A percentile compares a stretch with the other conserved stretches of the same genome.
These are phyloP conservation scores for Salpingus planirostris DNA, from an alignment of 2,888 invertebrate genomes.

Conservation along the genomic window DNA sequence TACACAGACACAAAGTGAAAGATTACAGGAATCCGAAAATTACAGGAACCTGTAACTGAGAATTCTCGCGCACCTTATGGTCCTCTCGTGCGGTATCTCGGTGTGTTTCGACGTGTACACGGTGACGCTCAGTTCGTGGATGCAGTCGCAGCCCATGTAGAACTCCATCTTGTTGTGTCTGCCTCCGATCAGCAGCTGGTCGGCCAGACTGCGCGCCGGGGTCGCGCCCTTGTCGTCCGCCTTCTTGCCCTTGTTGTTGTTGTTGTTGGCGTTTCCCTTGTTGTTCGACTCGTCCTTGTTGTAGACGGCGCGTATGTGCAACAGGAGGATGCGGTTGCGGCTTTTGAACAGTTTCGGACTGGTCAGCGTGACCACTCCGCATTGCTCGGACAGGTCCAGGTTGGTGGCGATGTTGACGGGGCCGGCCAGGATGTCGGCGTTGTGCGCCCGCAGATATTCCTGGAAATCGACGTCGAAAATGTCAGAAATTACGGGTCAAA, in stretches of 20 bases:
- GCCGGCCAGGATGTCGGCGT: conserved; percentile 85
- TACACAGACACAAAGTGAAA: no score
- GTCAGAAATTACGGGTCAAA: no score
- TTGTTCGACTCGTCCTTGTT: conserved; percentile 30
- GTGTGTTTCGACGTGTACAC: conserved; percentile 69
- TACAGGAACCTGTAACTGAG: no score
- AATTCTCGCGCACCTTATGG: no score
- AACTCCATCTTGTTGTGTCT: conserved; percentile 36
- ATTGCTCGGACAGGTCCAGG: conserved; percentile 75
- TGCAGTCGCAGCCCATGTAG: conserved; percentile 77
- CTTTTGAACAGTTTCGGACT: conserved; percentile 76
- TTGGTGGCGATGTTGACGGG: conserved; percentile 75
- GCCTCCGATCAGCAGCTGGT: conserved; percentile 3
- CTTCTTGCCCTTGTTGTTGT: conserved; percentile 17
- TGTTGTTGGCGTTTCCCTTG: conserved; percentile 14
- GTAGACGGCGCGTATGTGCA: conserved; percentile 57
- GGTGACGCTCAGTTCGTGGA: conserved; percentile 85
- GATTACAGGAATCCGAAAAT: no score
- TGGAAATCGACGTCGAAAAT: no score
- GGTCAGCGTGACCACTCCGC: conserved; percentile 76
- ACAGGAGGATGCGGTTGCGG: conserved; percentile 66
- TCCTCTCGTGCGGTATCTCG: conserved; percentile 57
- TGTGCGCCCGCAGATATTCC: conserved; percentile 77
- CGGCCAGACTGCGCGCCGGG: conserved; percentile 12
- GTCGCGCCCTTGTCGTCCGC: conserved; percentile 9